Evolutionary conservation across 2,113 vertebrate genomes (phyloP), one percentile per base, ranked within the genome.

Genomic region (Rhinopomastus cyanomelas): DNA sequence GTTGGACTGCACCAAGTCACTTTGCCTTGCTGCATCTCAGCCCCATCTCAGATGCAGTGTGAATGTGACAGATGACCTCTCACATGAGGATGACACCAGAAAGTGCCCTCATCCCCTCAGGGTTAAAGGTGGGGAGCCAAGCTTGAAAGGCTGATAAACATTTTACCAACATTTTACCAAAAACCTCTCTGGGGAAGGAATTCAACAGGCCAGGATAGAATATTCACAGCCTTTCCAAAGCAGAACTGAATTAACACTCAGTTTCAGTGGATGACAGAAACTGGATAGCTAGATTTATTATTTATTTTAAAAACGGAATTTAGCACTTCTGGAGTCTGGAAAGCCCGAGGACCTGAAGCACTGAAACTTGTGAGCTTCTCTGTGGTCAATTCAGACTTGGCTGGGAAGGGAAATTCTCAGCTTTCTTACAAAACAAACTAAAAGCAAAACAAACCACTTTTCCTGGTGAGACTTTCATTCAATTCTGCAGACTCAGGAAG

Each of bases 381-480:
- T 42, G 15, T 22, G 37, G 59, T 69, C 62, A 29, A 1, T 30
- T 29, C 56, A 94, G 85, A 48, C 72, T 72, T 55, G 94, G 87
- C 94, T 95, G 91, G 92, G 94, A 96, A 94, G 91, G 95, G 92
- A 95, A 96, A 94, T 78, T 93, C 91, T 88, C 91, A 90, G 95
- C 95, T 94, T 94, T 95, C 94, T 95, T 95, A 92, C 87, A 96
- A 96, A 94, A 95, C 93, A 94, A 95, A 90, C 87, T 21, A 53
- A 87, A 93, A 96, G 81, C 94, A 95, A 94, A 96, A 96, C 94
- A 96, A 96, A 69, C 87, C 87, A 85, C 92, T 95, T 94, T 96
- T 96, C 94, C 92, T 95, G 95, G 94, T 95, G 91, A 95, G 95
- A 96, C 92, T 90, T 94, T 94, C 92, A 96, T 96, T 96, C 91